A percentile compares a stretch with the other conserved stretches of the same genome.
These are phyloP conservation scores for Chauna torquata DNA, from an alignment of 2,113 vertebrate species.

Conservation along the genomic window DNA sequence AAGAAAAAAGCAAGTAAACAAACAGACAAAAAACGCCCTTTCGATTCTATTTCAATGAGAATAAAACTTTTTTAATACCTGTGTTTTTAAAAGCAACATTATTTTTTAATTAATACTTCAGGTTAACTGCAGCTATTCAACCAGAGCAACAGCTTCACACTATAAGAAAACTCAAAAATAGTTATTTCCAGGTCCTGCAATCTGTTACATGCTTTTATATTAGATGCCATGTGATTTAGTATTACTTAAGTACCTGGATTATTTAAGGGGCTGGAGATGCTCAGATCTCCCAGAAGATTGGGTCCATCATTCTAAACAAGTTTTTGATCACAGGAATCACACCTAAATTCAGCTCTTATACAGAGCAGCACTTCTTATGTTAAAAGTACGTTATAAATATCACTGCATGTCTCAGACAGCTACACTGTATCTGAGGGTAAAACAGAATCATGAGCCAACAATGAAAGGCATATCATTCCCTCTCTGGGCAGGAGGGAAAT, in stretches of 20 bases:
- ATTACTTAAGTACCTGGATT: background rate
- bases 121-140: background rate
- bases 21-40: background rate
- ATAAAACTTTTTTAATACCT: background rate
- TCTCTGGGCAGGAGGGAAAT: background rate
- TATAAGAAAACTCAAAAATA: background rate
- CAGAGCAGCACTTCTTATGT: background rate
- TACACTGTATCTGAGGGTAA: background rate
- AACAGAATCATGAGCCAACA: rapidly evolving
- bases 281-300: background rate
- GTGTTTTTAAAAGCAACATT: background rate
- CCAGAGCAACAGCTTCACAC: background rate
- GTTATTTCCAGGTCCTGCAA: background rate
- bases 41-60: background rate
- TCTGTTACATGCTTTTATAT: background rate
- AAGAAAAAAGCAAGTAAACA: conserved; percentile 23
- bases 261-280: background rate
- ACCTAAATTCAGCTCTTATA: background rate
- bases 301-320: rapidly evolving
- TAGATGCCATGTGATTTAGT: background rate
- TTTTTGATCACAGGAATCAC: background rate
- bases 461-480: background rate
- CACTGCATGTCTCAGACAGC: background rate
- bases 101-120: background rate
- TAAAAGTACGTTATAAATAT: background rate